Base-by-base conservation (phyloP, 2,888 invertebrate genomes). In the Pecten maximus region DNA sequence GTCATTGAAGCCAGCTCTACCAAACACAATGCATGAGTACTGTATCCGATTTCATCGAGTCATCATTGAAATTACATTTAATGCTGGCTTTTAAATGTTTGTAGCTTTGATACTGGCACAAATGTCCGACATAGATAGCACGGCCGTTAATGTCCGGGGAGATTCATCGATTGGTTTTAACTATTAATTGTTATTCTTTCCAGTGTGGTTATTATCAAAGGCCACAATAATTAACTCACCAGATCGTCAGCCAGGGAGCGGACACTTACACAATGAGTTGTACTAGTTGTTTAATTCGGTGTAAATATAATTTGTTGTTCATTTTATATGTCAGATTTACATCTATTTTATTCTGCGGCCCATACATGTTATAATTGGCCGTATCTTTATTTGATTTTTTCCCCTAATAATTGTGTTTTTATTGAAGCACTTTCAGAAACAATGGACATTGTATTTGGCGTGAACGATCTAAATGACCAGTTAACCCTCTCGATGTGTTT, bases 301-400 rank as follows among this genome's bases (percentile, higher is more conserved):
- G 74, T 74, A 74, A 74, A 74, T 74, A 74, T 74, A 74, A 74
- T 74, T 74, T 74, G 74, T 74, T 74, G 74, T 74, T 74, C 74
- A 74, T 74, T 74, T 74, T 74, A 74, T 74, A 35, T 74, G 74
- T 74, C 60, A 74, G 74, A 74, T 74, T 74, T 23, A 8, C 4
- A 74, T 74, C 74, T 74, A 35, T 74, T 74, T 74, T 74, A 74
- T 74, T 35, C 74, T 74, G 6, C 23, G 74, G 74, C 23, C 74
- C 74, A 28, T 74, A 74, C 74, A 74, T 3, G 0, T 35, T 74
- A 28, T 74, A 35, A 74, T 74, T 35, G 28, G 28, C 10, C 35
- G 74, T 74, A 35, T 74, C 35, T 74, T 74, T 74, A n/a, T 74
- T n/a, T n/a, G n/a, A n/a, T n/a, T n/a, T n/a, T n/a, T n/a, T n/a